These are phyloP conservation scores for Lepilemur ruficaudatus DNA, from an alignment of 2,797 vertebrate genomes.

Conservation along the genomic window DNA sequence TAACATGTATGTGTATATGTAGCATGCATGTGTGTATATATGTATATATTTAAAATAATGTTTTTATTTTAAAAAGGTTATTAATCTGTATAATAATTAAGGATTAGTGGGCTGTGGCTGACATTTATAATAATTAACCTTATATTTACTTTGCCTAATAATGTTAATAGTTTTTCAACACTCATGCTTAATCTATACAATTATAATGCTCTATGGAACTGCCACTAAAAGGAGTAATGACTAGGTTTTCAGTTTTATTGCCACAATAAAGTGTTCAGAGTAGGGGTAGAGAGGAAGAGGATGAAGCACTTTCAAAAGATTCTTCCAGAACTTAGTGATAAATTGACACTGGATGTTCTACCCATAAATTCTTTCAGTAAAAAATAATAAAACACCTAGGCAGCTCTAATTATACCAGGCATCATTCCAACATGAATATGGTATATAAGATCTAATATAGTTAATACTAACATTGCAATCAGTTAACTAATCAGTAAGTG, in stretches of 20 bases:
- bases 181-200: background rate
- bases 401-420: background rate
- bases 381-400: background rate
- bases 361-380: background rate
- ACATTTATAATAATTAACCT: background rate
- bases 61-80: background rate
- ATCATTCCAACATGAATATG: background rate
- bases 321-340: background rate
- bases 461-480: background rate
- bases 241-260: background rate
- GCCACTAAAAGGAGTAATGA: background rate
- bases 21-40: background rate
- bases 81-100: background rate
- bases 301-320: background rate
- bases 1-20: background rate
- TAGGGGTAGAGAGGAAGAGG: background rate
- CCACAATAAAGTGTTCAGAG: background rate
- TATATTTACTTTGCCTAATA: background rate
- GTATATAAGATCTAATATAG: background rate
- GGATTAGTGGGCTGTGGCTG: background rate
- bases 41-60: background rate
- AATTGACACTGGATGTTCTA: background rate
- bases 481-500: background rate
- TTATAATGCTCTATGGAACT: background rate
- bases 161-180: background rate